Percentiles rank a stretch among this genome's conserved stretches.
phyloP scores from a whole-genome alignment of 2,888 invertebrate species.

The Phengaris alcon region DNA sequence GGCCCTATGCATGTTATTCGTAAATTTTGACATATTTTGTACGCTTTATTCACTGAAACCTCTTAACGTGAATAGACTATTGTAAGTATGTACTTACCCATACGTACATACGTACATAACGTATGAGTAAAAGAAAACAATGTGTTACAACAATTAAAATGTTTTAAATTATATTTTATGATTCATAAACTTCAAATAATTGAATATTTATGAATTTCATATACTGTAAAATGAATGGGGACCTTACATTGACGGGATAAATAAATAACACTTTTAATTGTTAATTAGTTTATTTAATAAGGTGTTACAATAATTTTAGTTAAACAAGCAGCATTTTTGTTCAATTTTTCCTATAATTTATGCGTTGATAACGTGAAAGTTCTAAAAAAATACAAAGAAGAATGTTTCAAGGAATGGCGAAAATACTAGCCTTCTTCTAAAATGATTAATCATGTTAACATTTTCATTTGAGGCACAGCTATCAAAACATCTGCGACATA shows the following conservation, averaged over 20 bases:
- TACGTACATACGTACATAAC: no score
- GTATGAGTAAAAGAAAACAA: background rate
- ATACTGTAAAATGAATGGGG: conserved; percentile 13
- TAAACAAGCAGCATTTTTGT: background rate
- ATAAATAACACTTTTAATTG: conserved; percentile 4
- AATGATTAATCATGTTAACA: conserved; percentile 14
- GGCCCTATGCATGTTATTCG: no score
- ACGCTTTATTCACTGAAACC: no score
- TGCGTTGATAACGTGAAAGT: background rate
- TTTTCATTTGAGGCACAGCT: conserved; percentile 17
- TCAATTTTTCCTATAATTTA: background rate
- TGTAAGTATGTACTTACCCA: no score
- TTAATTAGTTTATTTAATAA: background rate
- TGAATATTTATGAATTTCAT: conserved; percentile 16
- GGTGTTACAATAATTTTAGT: background rate
- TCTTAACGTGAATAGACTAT: no score
- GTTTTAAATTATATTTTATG: conserved; percentile 9
- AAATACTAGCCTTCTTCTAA: background rate
- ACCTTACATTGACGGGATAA: background rate
- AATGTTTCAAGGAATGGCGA: background rate
- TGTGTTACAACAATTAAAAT: background rate
- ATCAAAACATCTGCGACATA: conserved; percentile 40
- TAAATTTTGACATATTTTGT: no score
- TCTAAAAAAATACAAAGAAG: background rate
- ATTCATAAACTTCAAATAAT: background rate